Base-by-base conservation (phyloP, 2,888 invertebrate genomes). In the Philereme vetulata region DNA sequence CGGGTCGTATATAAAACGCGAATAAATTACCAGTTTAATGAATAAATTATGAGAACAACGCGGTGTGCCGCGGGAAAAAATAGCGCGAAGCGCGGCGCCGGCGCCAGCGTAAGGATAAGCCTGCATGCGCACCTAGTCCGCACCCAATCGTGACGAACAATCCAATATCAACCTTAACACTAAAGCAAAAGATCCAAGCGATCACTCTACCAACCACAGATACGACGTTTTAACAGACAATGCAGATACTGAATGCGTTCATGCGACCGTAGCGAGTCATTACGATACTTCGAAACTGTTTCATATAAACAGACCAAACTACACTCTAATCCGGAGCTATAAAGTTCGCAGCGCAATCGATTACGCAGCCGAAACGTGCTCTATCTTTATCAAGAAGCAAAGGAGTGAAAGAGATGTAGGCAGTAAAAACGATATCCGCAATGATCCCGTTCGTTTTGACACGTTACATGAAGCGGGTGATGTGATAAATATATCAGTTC, bases 221-320 rank as follows among this genome's bases (percentile, higher is more conserved):
- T 88, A 85, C 70, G 79, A 77, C 86, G 65, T 85, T 86, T 45
- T 62, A 63, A 65, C 57, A 70, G 63, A 71, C 69, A 76, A 72
- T 54, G 62, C 68, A 62, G 75, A 75, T 73, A 81, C 78, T 85
- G 84, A 90, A 90, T 88, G 90, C 88, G 90, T 82, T 87, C 90
- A 90, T 85, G 90, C 88, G 86, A 91, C 90, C 91, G 89, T 90
- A 88, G 85, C 90, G 80, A 89, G 86, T 82, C 85, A 89, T 88
- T 86, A 86, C 84, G 84, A 89, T 89, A 85, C 84, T 85, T 85
- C 84, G 82, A 85, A 86, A 85, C 81, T 85, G 77, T 78, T 81
- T 70, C 73, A 73, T 71, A 81, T 78, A 77, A 78, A 78, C 80
- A 84, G 72, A 78, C 81, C 66, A 84, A 85, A 84, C 66, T 83